phyloP scores from a whole-genome alignment of 2,113 vertebrate genomes.

The Istiophorus platypterus region DNA sequence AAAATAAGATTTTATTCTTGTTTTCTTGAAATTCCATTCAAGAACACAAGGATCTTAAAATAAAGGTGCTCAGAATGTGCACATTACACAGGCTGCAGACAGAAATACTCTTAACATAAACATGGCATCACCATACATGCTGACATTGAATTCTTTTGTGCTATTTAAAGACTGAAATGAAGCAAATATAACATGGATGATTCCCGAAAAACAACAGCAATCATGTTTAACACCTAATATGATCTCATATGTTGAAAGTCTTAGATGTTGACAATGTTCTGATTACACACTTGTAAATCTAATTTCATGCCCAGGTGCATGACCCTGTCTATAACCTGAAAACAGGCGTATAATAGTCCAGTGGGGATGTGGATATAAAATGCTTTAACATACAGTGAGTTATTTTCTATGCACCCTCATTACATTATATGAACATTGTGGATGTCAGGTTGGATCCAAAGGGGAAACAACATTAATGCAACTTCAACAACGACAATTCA shows the following conservation, averaged over 20 bases:
- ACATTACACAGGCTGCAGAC: constrained; percentile 22
- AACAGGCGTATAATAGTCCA: constrained; percentile 32
- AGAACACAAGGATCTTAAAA: constrained; percentile 20
- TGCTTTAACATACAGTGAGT: constrained; percentile 7
- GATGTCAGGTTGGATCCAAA: constrained; percentile 35
- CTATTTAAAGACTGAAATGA: constrained; percentile 49
- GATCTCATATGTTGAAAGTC: constrained; percentile 16
- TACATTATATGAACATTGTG: constrained; percentile 21
- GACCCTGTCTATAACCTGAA: constrained; percentile 32
- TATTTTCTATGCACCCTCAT: constrained; percentile 20
- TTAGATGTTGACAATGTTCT: constrained; percentile 17
- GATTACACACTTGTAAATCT: constrained; percentile 60
- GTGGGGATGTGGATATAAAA: constrained; percentile 42
- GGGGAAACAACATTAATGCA: constrained; percentile 22
- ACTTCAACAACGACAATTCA: constrained; percentile 29
- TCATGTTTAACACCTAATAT: not conserved
- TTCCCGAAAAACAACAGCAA: constrained; percentile 9
- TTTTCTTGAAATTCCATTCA: constrained; percentile 3
- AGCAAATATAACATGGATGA: constrained; percentile 13
- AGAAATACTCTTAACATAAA: constrained; percentile 41
- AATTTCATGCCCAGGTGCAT: constrained; percentile 28
- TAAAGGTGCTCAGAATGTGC: constrained; percentile 30
- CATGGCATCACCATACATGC: constrained; percentile 30
- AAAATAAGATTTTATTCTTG: constrained; percentile 3
- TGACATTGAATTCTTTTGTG: constrained; percentile 33